A percentile compares a stretch with the other conserved stretches of the same genome.
phyloP scores from a whole-genome alignment of 2,797 vertebrate species.

The Cossypha niveicapilla region DNA sequence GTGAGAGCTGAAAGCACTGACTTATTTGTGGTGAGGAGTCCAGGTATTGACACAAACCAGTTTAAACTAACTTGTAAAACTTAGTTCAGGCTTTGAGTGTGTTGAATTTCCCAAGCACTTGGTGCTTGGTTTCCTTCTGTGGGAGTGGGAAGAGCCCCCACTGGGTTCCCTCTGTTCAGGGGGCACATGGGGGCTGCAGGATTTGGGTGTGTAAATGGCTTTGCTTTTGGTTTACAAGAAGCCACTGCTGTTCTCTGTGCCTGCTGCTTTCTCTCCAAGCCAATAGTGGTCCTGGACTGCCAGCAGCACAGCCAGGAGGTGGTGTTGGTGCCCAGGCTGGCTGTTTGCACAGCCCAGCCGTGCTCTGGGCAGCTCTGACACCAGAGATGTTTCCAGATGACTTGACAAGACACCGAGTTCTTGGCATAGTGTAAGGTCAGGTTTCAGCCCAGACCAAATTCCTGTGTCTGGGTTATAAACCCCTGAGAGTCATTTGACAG shows the following conservation, averaged over 20 bases:
- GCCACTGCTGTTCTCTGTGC: background rate
- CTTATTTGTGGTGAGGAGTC: rapidly evolving
- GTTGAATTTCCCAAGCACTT: background rate
- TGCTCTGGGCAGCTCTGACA: background rate
- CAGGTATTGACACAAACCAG: rapidly evolving
- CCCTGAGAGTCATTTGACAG: background rate
- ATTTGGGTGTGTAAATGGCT: rapidly evolving
- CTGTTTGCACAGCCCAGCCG: background rate
- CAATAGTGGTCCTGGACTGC: background rate
- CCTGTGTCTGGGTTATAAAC: conserved; percentile 44
- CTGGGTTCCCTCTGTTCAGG: background rate
- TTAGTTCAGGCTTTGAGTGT: rapidly evolving
- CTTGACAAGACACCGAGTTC: conserved; percentile 33
- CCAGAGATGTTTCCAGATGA: background rate
- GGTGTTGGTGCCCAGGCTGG: background rate
- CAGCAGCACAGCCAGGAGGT: background rate
- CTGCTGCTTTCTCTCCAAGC: background rate
- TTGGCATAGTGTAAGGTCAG: conserved; percentile 6
- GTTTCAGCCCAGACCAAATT: conserved; percentile 49
- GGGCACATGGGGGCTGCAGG: background rate
- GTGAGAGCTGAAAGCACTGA: background rate
- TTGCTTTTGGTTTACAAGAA: background rate
- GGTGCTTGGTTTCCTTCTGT: background rate
- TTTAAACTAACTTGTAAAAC: background rate
- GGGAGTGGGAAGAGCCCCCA: rapidly evolving